phyloP scores from a whole-genome alignment of 1,140 invertebrate species.

The Heliconius nattereri region DNA sequence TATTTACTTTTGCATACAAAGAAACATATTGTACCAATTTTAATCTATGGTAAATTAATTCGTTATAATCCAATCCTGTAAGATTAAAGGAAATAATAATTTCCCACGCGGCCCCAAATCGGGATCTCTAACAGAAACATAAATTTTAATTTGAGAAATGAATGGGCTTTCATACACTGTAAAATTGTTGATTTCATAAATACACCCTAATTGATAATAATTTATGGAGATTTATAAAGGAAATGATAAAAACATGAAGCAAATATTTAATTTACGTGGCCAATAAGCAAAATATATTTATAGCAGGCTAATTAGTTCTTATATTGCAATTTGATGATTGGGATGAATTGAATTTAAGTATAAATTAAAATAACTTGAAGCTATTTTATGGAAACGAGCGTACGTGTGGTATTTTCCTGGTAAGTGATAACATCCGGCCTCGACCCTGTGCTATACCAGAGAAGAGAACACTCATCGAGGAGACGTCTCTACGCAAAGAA shows the following conservation, averaged over 20 bases:
- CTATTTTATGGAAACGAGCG: too few species aligned
- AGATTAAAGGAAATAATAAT: neutral
- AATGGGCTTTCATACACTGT: neutral
- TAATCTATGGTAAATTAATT: neutral
- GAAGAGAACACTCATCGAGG: too few species aligned
- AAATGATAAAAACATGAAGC: neutral
- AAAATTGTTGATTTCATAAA: constrained; percentile 9
- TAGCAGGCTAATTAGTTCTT: too few species aligned
- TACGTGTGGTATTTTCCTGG: too few species aligned
- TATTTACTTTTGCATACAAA: neutral
- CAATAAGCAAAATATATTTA: neutral
- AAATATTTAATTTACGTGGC: neutral
- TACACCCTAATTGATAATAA: neutral
- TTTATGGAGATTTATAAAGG: neutral
- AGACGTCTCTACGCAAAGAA: too few species aligned
- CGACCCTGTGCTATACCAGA: too few species aligned
- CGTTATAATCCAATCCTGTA: neutral
- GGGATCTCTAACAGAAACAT: neutral
- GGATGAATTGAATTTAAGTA: too few species aligned
- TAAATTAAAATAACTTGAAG: too few species aligned
- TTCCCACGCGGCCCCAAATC: neutral
- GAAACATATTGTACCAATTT: neutral
- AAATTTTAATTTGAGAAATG: constrained; percentile 4
- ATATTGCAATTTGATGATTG: too few species aligned
- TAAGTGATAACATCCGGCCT: too few species aligned